Percentiles rank a stretch among this genome's conserved stretches.
Conservation (phyloP, 2,113 vertebrate genomes). For the Dipodomys ordii region DNA sequence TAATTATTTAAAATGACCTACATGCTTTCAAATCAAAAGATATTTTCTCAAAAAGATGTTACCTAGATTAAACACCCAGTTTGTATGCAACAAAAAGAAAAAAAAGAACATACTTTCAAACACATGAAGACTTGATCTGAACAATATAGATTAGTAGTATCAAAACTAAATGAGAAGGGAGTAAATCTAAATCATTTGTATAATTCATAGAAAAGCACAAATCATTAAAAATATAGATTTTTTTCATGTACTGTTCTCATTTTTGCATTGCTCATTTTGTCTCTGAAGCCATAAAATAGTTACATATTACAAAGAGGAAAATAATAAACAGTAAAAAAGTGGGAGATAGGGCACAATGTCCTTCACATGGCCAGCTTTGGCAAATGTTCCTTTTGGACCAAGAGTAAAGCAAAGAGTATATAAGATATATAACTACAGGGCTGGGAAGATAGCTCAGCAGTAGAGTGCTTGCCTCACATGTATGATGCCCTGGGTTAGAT, state of each 20-base stretch:
- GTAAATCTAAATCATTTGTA: conserved; percentile 10
- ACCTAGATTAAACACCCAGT: conserved; percentile 10
- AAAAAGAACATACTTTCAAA: background rate
- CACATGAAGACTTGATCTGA: background rate
- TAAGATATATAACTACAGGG: too few species aligned
- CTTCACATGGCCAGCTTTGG: background rate
- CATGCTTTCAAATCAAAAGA: conserved; percentile 19
- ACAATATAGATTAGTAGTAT: conserved; percentile 38
- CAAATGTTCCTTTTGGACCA: background rate
- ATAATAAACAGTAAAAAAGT: background rate
- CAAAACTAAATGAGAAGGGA: conserved; percentile 21
- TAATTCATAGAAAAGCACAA: background rate
- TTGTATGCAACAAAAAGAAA: background rate
- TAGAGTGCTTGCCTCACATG: too few species aligned
- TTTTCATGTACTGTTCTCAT: background rate
- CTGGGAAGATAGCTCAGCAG: too few species aligned
- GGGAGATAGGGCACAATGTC: background rate
- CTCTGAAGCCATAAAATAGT: background rate
- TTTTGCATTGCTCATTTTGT: background rate
- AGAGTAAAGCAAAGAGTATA: background rate
- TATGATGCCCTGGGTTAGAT: too few species aligned
- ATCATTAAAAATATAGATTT: background rate
- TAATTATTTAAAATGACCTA: background rate
- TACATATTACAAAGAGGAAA: background rate
- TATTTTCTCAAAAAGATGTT: conserved; percentile 15